A percentile compares a stretch with the other conserved stretches of the same genome.
Evolutionary conservation across 2,797 vertebrate species (phyloP).

Genomic region (Xyrichtys novacula): DNA sequence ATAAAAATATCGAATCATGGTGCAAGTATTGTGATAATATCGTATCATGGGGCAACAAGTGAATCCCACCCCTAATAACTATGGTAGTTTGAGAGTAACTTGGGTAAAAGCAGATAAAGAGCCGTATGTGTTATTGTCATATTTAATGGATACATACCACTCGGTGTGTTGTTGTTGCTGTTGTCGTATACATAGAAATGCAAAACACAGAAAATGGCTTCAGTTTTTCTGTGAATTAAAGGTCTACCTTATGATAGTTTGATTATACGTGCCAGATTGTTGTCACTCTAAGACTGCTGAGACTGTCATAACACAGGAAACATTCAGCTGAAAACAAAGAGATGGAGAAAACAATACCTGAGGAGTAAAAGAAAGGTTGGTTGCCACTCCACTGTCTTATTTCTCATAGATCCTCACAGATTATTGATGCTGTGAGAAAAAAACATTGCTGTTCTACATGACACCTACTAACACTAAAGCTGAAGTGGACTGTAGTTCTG

Average conservation of each 20-base stretch:
- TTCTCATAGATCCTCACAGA: not conserved
- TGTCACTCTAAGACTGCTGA: not conserved
- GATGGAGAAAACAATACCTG: not conserved
- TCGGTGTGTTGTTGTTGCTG: not conserved
- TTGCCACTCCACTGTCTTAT: not conserved
- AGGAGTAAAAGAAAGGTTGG: not conserved
- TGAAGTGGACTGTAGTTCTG: not conserved
- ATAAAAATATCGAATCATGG: too few relatives aligned
- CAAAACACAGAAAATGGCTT: not conserved
- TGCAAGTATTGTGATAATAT: too few relatives aligned
- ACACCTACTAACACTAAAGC: not conserved
- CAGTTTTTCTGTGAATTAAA: not conserved
- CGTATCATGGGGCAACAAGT: too few relatives aligned
- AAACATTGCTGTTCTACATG: not conserved
- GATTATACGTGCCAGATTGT: conserved; percentile 13
- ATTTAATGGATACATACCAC: not conserved
- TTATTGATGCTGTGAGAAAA: not conserved
- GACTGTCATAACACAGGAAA: not conserved
- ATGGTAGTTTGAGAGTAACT: not conserved
- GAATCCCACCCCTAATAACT: too few relatives aligned
- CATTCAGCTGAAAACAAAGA: not conserved
- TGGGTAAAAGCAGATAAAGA: not conserved
- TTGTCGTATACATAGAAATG: not conserved
- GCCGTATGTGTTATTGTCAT: not conserved
- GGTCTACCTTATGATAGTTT: not conserved